Conservation (phyloP, 1,140 invertebrate genomes). For the Andrena cerasifolii region DNA sequence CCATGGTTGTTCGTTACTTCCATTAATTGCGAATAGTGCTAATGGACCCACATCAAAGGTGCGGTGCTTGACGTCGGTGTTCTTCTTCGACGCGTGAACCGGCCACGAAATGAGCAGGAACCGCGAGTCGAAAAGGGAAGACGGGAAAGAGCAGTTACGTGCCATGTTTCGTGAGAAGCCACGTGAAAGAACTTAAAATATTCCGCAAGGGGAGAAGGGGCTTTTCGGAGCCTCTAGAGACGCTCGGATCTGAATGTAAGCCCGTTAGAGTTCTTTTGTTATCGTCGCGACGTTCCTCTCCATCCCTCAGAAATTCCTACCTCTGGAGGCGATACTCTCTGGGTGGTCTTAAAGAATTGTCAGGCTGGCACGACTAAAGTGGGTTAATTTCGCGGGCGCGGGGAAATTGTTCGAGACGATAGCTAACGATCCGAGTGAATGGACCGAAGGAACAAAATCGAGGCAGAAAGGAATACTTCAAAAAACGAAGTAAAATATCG, state of each 20-base stretch:
- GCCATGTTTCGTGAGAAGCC: neutral
- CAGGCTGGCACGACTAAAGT: neutral
- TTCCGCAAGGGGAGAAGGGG: neutral
- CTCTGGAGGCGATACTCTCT: slow-evolving; percentile 4
- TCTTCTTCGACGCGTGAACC: neutral
- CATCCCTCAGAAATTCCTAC: neutral
- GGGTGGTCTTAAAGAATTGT: neutral
- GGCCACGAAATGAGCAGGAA: neutral
- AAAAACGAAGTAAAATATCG: neutral
- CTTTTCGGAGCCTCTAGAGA: neutral
- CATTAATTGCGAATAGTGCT: neutral
- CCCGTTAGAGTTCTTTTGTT: slow-evolving; percentile 2
- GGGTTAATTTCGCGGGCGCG: neutral
- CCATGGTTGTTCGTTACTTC: neutral
- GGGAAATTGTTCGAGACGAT: slow-evolving; percentile 8
- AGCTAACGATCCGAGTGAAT: neutral
- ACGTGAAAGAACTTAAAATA: neutral
- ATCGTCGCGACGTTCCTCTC: neutral
- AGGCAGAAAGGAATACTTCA: neutral
- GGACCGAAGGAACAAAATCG: neutral
- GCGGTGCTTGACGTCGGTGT: no score
- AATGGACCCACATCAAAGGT: slow-evolving; percentile 4
- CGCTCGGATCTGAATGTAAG: neutral
- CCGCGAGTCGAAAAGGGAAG: neutral
- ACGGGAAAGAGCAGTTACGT: neutral